A percentile compares a stretch with the other conserved stretches of the same genome.
These are phyloP conservation scores for Triplophysa tibetana DNA, from an alignment of 2,113 vertebrate species.

Conservation along the genomic window DNA sequence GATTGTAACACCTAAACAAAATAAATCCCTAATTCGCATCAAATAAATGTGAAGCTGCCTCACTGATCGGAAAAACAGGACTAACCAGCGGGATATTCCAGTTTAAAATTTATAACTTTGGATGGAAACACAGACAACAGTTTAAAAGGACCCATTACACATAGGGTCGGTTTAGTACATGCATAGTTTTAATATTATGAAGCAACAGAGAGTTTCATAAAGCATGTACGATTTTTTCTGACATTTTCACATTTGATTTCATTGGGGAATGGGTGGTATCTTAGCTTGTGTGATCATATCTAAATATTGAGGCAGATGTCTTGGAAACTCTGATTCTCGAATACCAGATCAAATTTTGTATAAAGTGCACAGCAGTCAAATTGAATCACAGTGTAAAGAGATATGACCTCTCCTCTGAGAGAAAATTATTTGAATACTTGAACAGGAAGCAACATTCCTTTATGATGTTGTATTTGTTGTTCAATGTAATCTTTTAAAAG, in stretches of 20 bases:
- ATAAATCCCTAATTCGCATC: no score
- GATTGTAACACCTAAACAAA: no score
- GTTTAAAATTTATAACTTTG: no score
- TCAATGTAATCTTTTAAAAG: not conserved
- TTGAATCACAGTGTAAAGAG: not conserved
- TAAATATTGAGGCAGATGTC: constrained; percentile 9
- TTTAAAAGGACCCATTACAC: not conserved
- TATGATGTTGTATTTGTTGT: not conserved
- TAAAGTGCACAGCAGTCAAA: constrained; percentile 35
- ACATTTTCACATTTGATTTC: not conserved
- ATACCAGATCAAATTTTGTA: constrained; percentile 1
- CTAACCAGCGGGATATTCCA: no score
- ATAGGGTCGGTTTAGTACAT: not conserved
- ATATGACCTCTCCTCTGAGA: constrained; percentile 17
- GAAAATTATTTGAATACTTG: constrained; percentile 19
- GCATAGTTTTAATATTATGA: not conserved
- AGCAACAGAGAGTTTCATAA: not conserved
- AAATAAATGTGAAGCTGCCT: no score
- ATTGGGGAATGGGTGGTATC: constrained; percentile 6
- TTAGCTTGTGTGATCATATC: not conserved
- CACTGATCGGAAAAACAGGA: no score
- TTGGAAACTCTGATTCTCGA: not conserved
- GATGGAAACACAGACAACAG: no score
- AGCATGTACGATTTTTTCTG: not conserved
- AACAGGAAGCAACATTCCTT: constrained; percentile 5